These are phyloP conservation scores for Vollenhovia emeryi DNA, from an alignment of 1,140 invertebrate species.

Conservation along the genomic window DNA sequence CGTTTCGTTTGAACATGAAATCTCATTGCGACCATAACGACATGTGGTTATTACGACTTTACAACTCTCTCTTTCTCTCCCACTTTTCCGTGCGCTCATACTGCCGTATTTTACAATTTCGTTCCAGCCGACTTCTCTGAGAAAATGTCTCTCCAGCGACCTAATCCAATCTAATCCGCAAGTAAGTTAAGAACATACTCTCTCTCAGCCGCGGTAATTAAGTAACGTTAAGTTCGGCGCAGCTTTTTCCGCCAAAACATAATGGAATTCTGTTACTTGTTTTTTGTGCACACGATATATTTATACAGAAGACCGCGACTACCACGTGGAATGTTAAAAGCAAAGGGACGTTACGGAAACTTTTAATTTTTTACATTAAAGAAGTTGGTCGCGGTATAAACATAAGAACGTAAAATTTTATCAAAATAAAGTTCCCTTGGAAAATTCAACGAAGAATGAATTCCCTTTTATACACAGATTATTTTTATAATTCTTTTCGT, in stretches of 20 bases:
- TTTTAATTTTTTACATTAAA: constrained; percentile 9
- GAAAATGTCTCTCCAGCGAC: constrained; percentile 9
- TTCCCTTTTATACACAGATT: too few species aligned
- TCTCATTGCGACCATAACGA: constrained; percentile 67
- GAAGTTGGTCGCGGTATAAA: background rate
- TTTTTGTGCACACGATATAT: background rate
- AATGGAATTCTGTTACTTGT: background rate
- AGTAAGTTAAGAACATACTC: background rate
- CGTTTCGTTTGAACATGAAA: constrained; percentile 70
- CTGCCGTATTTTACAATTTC: constrained; percentile 32
- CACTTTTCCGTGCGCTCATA: background rate
- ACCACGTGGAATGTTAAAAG: background rate
- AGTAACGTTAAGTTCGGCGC: constrained; percentile 3
- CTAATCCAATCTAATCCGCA: constrained; percentile 11
- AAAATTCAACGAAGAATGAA: background rate
- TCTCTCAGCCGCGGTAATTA: background rate
- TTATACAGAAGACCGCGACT: background rate
- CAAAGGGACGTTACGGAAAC: background rate
- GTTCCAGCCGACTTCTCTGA: background rate
- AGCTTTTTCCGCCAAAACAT: background rate
- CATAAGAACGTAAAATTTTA: background rate
- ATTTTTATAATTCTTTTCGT: background rate
- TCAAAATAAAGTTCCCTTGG: background rate
- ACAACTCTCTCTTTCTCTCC: background rate
- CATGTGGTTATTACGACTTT: constrained; percentile 68